These are phyloP conservation scores for Callosobruchus maculatus DNA, from an alignment of 2,888 invertebrate species.

Conservation along the genomic window DNA sequence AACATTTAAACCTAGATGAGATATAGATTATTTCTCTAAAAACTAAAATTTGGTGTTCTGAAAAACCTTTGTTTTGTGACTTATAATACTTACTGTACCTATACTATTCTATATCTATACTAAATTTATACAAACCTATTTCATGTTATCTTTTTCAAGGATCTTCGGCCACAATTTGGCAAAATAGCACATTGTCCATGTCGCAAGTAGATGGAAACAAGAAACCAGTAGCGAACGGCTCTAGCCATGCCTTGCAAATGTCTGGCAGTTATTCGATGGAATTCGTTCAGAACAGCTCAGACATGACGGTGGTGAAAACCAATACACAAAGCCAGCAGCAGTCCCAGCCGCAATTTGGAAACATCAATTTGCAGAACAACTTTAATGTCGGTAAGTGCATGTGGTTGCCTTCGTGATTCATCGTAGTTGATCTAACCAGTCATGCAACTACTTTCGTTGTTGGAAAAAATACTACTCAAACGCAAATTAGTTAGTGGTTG, in stretches of 20 bases:
- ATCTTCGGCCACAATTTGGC: slow-evolving; percentile 40
- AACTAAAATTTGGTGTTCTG: no score
- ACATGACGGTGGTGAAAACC: slow-evolving; percentile 13
- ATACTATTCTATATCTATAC: no score
- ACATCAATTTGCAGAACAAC: slow-evolving; percentile 45
- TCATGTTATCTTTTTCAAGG: slow-evolving; percentile 27
- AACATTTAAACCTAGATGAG: no score
- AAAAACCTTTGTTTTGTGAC: no score
- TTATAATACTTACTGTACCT: no score
- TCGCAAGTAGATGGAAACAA: slow-evolving; percentile 19
- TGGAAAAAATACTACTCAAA: no score
- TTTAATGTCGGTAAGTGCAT: slow-evolving; percentile 51
- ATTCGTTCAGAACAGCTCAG: slow-evolving; percentile 19
- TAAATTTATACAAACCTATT: no score
- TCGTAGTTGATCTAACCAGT: no score
- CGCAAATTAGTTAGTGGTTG: no score
- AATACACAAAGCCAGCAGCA: slow-evolving; percentile 14
- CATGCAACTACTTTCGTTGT: no score
- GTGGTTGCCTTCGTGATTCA: no score
- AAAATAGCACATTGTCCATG: slow-evolving; percentile 35
- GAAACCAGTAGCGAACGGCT: slow-evolving; percentile 29
- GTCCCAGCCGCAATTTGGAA: slow-evolving; percentile 17
- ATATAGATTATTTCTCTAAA: no score
- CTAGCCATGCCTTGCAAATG: slow-evolving; percentile 20
- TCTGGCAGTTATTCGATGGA: slow-evolving; percentile 28